Base-by-base conservation (phyloP, 2,797 vertebrate species). In the Knipowitschia caucasica region DNA sequence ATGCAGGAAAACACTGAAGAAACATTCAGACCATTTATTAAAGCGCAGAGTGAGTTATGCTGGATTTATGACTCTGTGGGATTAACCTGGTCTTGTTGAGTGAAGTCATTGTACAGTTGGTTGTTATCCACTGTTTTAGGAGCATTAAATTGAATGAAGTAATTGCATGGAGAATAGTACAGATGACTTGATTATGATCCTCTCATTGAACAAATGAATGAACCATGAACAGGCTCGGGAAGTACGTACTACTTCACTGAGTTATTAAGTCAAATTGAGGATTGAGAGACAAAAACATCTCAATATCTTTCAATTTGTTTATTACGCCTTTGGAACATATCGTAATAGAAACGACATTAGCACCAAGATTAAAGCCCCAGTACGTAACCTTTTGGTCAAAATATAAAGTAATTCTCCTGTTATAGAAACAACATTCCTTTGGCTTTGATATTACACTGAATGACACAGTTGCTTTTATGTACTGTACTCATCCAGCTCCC, bases 1-100 rank as follows among this genome's bases (percentile, higher is more conserved):
- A 55, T 27, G 25, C 25, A 12, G 42, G 17, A 58, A 68, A 71
- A 56, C 54, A 53, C 27, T 50, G 33, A 20, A 33, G 34, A 57
- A 54, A 42, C 25, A 24, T 33, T 23, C 36, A 15, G 33, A n/a
- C 46, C 18, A 15, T 49, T 23, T 15, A 34, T 21, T 33, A 23
- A 21, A 12, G 27, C 11, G 12, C 30, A 11, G 45, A 31, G 17
- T 7, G 27, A 18, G 15, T 12, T 15, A 10, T 14, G 5, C 15
- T 3, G 27, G 5, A 10, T 47, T 47, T 47, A 30, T 47, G 23
- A 7, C 1, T 3, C 21, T 40, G 7, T 40, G 25, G 40, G 40
- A 43, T n/a, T 43, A 43, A 7, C 18, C 18, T 25, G 17, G 2
- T 8, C 15, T 5, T 20, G 20, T 30, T 12, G 5, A 20, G 45